phyloP scores from a whole-genome alignment of 2,888 invertebrate genomes.

The Limenitis arthemis region DNA sequence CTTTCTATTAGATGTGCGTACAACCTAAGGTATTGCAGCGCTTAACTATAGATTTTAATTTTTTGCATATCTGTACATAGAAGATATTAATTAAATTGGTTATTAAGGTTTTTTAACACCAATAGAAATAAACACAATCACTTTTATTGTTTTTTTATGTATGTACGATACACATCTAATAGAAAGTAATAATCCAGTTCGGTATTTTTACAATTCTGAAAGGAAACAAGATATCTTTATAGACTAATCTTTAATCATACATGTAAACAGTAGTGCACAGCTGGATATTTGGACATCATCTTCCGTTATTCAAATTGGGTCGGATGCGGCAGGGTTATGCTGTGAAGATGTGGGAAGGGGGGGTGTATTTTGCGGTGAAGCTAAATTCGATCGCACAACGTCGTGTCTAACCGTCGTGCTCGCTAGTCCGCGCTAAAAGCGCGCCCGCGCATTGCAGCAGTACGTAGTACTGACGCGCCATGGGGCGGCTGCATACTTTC shows the following conservation, averaged over 20 bases:
- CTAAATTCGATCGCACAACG: slow-evolving; percentile 63
- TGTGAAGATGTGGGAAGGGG: slow-evolving; percentile 39
- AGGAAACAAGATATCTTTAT: neutral
- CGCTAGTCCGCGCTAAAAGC: slow-evolving; percentile 43
- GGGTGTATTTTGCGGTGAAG: slow-evolving; percentile 46
- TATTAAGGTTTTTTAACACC: too few relatives aligned
- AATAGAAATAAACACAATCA: too few relatives aligned
- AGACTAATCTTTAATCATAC: neutral
- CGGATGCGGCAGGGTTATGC: slow-evolving; percentile 60
- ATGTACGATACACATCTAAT: too few relatives aligned
- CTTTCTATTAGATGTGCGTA: too few relatives aligned
- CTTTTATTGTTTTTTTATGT: too few relatives aligned
- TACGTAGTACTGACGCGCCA: slow-evolving; percentile 37
- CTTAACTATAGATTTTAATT: too few relatives aligned
- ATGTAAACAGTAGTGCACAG: slow-evolving; percentile 23
- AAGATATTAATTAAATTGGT: too few relatives aligned
- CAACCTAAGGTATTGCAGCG: too few relatives aligned
- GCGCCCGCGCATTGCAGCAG: slow-evolving; percentile 45
- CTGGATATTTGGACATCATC: slow-evolving; percentile 32
- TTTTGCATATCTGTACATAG: too few relatives aligned
- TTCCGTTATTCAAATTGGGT: slow-evolving; percentile 60
- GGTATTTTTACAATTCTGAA: neutral
- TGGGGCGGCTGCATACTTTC: slow-evolving; percentile 83
- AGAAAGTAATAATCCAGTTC: neutral
- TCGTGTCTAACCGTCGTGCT: slow-evolving; percentile 56